Conservation (phyloP, 2,797 vertebrate genomes). For the Cheirogaleus major region DNA sequence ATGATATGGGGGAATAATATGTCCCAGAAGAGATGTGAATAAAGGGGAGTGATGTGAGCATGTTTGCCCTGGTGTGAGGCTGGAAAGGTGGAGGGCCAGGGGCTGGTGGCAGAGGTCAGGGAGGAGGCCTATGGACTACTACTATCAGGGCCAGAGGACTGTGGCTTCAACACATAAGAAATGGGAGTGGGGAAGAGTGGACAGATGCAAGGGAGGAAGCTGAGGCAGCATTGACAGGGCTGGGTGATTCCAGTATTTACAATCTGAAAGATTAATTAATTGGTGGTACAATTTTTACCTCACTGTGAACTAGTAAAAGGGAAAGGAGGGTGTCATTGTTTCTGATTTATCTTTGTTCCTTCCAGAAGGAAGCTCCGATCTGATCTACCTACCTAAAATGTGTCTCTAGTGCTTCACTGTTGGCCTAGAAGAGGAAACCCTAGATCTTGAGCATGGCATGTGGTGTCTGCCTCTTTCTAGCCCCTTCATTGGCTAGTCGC, state of each 20-base stretch:
- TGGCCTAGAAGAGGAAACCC: not conserved
- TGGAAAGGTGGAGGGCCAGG: not conserved
- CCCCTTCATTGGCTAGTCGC: not conserved
- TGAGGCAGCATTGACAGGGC: not conserved
- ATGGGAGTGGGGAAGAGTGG: not conserved
- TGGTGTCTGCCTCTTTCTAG: not conserved
- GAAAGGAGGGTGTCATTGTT: not conserved
- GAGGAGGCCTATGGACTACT: not conserved
- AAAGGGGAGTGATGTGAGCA: not conserved
- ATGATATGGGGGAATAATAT: not conserved
- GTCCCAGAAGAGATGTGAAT: not conserved
- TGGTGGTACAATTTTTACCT: not conserved
- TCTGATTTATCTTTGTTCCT: not conserved
- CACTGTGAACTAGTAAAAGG: not conserved
- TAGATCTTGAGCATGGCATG: rapidly evolving
- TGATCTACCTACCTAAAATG: not conserved
- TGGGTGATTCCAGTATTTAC: not conserved
- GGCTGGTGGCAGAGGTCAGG: not conserved
- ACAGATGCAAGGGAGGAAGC: not conserved
- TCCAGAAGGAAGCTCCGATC: not conserved
- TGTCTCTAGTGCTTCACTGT: not conserved
- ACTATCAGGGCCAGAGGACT: not conserved
- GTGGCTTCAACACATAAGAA: not conserved
- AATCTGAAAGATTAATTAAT: not conserved
- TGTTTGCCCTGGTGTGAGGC: not conserved